Evolutionary conservation across 2,113 vertebrate genomes (phyloP), one percentile per base, ranked within the genome.

Genomic region (Antennarius striatus): DNA sequence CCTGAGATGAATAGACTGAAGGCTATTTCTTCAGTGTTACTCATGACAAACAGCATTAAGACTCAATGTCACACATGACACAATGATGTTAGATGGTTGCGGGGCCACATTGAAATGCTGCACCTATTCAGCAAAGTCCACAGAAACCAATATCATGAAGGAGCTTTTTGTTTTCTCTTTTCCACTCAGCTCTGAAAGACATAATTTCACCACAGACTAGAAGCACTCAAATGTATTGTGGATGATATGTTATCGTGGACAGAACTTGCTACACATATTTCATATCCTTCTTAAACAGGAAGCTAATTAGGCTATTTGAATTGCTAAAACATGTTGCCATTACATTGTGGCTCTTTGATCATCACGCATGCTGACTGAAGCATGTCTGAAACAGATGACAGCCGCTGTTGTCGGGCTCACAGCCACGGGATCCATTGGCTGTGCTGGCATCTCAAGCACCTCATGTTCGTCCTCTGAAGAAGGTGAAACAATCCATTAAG

Each of bases 401-500:
- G 70, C 49, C 10, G 49, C 80, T 61, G 68, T 86, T 79, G 77
- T 80, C 61, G 40, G 66, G 55, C 85, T 88, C 82, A 83, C 71
- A 88, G 83, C 70, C 82, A 85, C 79, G 79, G 74, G 79, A 89
- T 89, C 82, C 77, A 85, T 82, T 82, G 76, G 79, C 86, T 83
- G 82, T 86, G 84, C 66, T 85, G 88, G 81, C 89, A 87, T 88
- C 85, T 88, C 81, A 91, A 90, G 90, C 86, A 90, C 84, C 83
- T 83, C 78, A 78, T 85, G 79, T 90, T 88, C 84, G 82, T 90
- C 84, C 75, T 87, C 84, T 89, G 84, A 87, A 89, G 85, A 86
- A 91, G 87, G 87, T 90, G 88, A 90, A 80, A 87, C 87, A 89
- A 86, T 89, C 88, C 89, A 88, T 90, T 87, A 86, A 86, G 85